Conservation (phyloP, 2,797 vertebrate genomes). For the Liasis olivaceus region DNA sequence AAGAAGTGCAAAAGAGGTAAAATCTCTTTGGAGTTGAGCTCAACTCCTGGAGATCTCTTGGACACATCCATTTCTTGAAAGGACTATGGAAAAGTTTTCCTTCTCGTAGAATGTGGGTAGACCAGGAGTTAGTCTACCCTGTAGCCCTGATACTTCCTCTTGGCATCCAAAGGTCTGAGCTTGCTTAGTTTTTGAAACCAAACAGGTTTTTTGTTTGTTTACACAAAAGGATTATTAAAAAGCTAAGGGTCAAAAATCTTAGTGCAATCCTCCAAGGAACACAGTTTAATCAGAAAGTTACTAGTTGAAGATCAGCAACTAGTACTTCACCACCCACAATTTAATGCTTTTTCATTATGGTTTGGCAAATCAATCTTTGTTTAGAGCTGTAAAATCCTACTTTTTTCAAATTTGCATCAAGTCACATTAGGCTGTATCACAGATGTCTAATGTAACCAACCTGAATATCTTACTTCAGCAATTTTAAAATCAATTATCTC, state of each 20-base stretch:
- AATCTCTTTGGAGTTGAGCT: neutral
- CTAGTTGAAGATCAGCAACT: neutral
- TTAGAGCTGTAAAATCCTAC: constrained; percentile 39
- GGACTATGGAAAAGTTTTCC: neutral
- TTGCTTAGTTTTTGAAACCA: neutral
- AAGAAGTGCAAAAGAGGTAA: neutral
- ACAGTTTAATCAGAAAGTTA: neutral
- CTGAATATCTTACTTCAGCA: constrained; percentile 34
- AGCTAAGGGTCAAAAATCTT: neutral
- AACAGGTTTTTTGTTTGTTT: neutral
- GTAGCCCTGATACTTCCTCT: neutral
- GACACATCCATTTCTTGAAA: neutral
- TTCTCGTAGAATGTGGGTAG: neutral
- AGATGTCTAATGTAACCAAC: constrained; percentile 22
- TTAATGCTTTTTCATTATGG: constrained; percentile 24
- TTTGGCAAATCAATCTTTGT: constrained; percentile 37
- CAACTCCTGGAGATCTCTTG: neutral
- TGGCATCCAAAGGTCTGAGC: neutral
- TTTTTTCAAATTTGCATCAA: constrained; percentile 37
- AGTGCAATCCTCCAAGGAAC: neutral
- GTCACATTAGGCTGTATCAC: constrained; percentile 41
- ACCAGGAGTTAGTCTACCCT: neutral
- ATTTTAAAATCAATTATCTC: constrained; percentile 55
- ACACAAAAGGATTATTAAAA: neutral
- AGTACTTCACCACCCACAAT: constrained; percentile 10